Evolutionary conservation across 1,140 invertebrate genomes (phyloP), one percentile per base, ranked within the genome.

Genomic region (Heterodera carotae): DNA sequence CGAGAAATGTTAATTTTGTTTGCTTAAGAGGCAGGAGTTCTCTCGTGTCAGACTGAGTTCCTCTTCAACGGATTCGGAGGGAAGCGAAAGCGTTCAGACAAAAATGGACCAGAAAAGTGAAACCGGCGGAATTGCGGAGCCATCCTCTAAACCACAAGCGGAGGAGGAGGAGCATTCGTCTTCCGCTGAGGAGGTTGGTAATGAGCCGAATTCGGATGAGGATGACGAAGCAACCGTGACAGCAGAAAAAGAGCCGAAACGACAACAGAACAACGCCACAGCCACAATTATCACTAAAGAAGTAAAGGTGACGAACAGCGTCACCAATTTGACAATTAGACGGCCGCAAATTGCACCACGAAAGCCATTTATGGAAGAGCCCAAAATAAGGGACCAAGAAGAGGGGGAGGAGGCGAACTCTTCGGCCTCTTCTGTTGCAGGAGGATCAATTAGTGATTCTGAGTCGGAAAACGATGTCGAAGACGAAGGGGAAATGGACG

Each of bases 61-160:
- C 12, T 43, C 74, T 2, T 75, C 74, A 68, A 36, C 75, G 10
- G 75, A 76, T 69, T 76, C 75, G 59, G 72, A 74, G 22, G 72
- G 6, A 62, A 64, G 29, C 25, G 43, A 67, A 12, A 2, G 31
- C 5, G 25, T 22, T 5, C 53, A 18, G 76, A 4, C 15, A 66
- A n/a, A 22, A 36, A 25, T n/a, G n/a, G n/a, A n/a, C n/a, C n/a
- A n/a, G n/a, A 69, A 53, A n/a, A 12, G 25, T 7, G 29, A 76
- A 67, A 15, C 22, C 56, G 33, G 25, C 4, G 27, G 36, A 59
- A 76, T 25, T 4, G 36, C 62, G 29, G 43, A 76, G 29, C n/a
- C 10, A 18, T 22, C 34, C 12, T n/a, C 48, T 6, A 34, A 36
- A 36, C 33, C 15, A 34, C 25, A 33, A 36, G 18, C 34, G 15